Percentiles rank a stretch among this genome's conserved stretches.
These are phyloP conservation scores for Podotricha telesiphe DNA, from an alignment of 2,888 invertebrate genomes.

Conservation along the genomic window DNA sequence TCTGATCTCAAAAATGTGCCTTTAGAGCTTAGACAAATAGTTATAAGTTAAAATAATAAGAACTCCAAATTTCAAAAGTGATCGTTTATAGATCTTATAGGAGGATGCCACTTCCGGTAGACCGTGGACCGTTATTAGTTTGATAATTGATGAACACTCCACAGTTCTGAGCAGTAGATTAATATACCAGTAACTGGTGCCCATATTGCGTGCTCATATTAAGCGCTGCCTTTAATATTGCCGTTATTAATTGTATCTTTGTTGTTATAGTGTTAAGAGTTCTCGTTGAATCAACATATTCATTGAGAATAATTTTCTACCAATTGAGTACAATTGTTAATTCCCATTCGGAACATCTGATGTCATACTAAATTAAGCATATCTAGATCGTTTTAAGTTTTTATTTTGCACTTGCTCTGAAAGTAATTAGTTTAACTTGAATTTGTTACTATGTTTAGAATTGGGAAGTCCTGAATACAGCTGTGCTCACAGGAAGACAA, in stretches of 20 bases:
- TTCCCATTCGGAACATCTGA: slow-evolving; percentile 23
- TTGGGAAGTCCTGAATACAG: slow-evolving; percentile 97
- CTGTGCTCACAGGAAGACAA: slow-evolving; percentile 96
- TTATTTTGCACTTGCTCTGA: background rate
- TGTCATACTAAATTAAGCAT: slow-evolving; percentile 1
- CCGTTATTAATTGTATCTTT: slow-evolving; percentile 35
- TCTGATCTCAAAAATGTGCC: slow-evolving; percentile 26
- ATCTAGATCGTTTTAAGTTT: background rate
- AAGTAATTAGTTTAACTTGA: background rate
- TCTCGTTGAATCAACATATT: slow-evolving; percentile 33
- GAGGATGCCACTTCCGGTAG: slow-evolving; percentile 10
- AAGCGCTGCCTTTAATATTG: slow-evolving; percentile 33
- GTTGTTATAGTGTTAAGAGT: slow-evolving; percentile 29
- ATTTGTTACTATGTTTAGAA: slow-evolving; percentile 83
- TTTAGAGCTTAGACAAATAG: slow-evolving; percentile 7
- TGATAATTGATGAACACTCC: slow-evolving; percentile 31
- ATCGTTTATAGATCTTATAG: background rate
- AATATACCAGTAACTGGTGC: slow-evolving; percentile 31
- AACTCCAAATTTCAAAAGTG: background rate
- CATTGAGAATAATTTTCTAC: slow-evolving; percentile 31
- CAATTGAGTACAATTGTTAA: slow-evolving; percentile 40
- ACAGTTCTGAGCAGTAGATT: slow-evolving; percentile 30
- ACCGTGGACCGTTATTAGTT: slow-evolving; percentile 13
- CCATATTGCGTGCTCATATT: slow-evolving; percentile 27
- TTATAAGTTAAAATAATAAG: slow-evolving; percentile 1